Conservation (phyloP, 2,888 invertebrate genomes). For the Drosophila demipolita region DNA sequence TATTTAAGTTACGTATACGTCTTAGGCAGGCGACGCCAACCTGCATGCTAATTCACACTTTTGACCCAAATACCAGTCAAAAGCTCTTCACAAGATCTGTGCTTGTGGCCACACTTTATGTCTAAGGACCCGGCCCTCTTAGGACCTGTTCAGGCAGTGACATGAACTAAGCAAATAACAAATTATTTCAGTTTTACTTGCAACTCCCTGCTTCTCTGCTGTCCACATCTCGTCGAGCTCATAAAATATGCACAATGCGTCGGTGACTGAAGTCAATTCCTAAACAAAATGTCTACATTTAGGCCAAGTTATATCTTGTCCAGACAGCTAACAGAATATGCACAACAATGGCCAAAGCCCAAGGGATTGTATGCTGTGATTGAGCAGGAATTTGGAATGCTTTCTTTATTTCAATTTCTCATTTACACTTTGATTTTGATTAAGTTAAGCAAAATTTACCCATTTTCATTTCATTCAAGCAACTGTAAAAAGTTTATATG, state of each 20-base stretch:
- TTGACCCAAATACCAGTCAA: conserved; percentile 67
- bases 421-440: conserved; percentile 5
- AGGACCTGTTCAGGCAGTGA: conserved; percentile 37
- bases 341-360: conserved; percentile 14
- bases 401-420: conserved; percentile 11
- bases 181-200: conserved; percentile 36
- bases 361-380: neutral
- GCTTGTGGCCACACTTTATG: conserved; percentile 28
- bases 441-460: neutral
- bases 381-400: neutral
- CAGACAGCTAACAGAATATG: conserved; percentile 6
- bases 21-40: conserved; percentile 19
- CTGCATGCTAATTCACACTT: conserved; percentile 71
- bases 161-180: conserved; percentile 53
- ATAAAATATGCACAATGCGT: conserved; percentile 70
- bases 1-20: conserved; percentile 36
- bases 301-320: conserved; percentile 22
- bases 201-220: neutral
- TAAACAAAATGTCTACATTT: conserved; percentile 63
- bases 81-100: conserved; percentile 7
- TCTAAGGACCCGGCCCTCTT: conserved; percentile 24
- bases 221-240: conserved; percentile 31
- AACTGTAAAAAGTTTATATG: neutral
- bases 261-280: conserved; percentile 69
- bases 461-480: neutral